A percentile compares a stretch with the other conserved stretches of the same genome.
These are phyloP conservation scores for Hoplostethus atlanticus DNA, from an alignment of 2,797 vertebrate genomes.

Conservation along the genomic window DNA sequence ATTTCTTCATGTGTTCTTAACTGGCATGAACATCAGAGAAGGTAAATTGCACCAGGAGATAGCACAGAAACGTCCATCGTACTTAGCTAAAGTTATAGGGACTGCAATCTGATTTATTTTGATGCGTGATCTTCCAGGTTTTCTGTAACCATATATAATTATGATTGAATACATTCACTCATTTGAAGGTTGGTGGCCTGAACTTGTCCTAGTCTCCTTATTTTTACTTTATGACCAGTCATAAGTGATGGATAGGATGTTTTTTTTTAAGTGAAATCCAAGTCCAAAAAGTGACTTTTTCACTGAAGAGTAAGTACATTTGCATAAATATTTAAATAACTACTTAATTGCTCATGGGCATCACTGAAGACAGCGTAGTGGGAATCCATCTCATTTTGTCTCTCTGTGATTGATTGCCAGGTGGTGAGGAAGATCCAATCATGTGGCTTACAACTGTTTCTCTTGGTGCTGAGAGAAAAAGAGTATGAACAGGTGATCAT, in stretches of 20 bases:
- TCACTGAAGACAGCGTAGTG: neutral
- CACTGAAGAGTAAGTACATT: too few species aligned
- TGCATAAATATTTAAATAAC: too few species aligned
- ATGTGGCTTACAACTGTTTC: constrained; percentile 86
- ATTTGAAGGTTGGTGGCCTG: neutral
- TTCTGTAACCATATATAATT: too few species aligned
- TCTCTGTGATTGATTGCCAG: constrained; percentile 71
- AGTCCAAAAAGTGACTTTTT: too few species aligned
- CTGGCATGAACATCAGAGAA: too few species aligned
- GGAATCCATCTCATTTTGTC: neutral
- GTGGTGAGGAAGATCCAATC: constrained; percentile 90
- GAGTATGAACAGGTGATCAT: constrained; percentile 79
- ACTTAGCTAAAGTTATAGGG: too few species aligned
- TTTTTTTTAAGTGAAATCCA: neutral
- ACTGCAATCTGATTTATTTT: too few species aligned
- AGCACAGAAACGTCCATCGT: too few species aligned
- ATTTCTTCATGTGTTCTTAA: too few species aligned
- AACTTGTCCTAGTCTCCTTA: neutral
- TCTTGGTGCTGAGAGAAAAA: constrained; percentile 82
- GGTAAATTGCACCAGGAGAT: too few species aligned
- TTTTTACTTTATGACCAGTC: neutral
- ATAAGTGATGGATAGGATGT: neutral
- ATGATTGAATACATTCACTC: neutral
- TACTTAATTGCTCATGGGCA: too few species aligned
- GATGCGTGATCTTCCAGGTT: too few species aligned